phyloP scores from a whole-genome alignment of 2,888 invertebrate species.

The Cetonia aurata region DNA sequence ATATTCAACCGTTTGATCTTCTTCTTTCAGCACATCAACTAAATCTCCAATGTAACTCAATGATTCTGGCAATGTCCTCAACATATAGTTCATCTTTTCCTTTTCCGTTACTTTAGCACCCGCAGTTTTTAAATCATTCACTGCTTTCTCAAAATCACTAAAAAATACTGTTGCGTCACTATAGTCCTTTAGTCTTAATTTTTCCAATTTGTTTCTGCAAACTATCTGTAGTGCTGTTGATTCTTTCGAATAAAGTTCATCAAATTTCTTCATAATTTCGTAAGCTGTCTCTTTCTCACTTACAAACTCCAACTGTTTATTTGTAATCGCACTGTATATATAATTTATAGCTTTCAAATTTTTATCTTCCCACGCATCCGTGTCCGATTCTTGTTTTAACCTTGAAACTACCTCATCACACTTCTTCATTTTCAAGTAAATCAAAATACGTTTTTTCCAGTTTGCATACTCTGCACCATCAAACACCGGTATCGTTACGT shows the following conservation, averaged over 20 bases:
- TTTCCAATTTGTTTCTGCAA: slow-evolving; percentile 52
- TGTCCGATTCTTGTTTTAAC: slow-evolving; percentile 39
- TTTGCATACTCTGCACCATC: slow-evolving; percentile 49
- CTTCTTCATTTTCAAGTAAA: slow-evolving; percentile 50
- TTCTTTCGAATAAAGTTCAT: slow-evolving; percentile 50
- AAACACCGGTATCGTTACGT: slow-evolving; percentile 26
- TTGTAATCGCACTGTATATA: slow-evolving; percentile 45
- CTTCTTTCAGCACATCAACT: slow-evolving; percentile 51
- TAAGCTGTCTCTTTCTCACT: slow-evolving; percentile 48
- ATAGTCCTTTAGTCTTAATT: slow-evolving; percentile 46
- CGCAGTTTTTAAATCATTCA: slow-evolving; percentile 52
- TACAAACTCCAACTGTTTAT: slow-evolving; percentile 49
- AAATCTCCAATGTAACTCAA: slow-evolving; percentile 53
- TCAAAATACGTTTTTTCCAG: slow-evolving; percentile 52
- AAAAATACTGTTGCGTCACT: background rate
- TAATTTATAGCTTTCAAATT: slow-evolving; percentile 51
- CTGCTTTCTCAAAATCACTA: slow-evolving; percentile 3
- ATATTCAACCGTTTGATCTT: slow-evolving; percentile 54
- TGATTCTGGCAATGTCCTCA: slow-evolving; percentile 51
- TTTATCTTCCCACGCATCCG: slow-evolving; percentile 47
- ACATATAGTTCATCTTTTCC: slow-evolving; percentile 55
- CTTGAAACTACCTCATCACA: slow-evolving; percentile 43
- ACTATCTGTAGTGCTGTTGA: slow-evolving; percentile 52
- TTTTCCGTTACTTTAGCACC: slow-evolving; percentile 52
- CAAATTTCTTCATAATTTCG: slow-evolving; percentile 53